Evolutionary conservation across 2,888 invertebrate species (phyloP).

Genomic region (Furcula furcula): DNA sequence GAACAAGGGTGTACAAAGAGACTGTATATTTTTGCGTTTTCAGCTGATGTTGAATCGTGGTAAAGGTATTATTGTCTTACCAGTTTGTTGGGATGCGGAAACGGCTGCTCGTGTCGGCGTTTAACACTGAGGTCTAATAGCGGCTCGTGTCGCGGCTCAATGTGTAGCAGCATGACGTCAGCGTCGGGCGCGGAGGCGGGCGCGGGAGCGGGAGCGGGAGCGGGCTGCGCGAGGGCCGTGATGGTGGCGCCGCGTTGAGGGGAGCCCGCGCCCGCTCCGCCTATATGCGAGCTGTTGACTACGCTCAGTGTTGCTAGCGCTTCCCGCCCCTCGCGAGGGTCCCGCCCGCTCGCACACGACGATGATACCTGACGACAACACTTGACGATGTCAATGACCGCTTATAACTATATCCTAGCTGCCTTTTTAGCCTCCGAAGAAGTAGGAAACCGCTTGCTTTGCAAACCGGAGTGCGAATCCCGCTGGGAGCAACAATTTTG

Average conservation of each 20-base stretch:
- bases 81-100: conserved; percentile 50
- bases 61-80: no score
- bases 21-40: no score
- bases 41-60: no score
- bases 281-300: conserved; percentile 76
- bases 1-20: no score
- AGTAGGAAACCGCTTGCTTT: no score
- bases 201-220: conserved; percentile 12
- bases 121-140: conserved; percentile 49
- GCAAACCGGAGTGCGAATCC: no score
- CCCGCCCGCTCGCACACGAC: conserved; percentile 43
- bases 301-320: conserved; percentile 86
- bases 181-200: conserved; percentile 65
- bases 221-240: conserved; percentile 82
- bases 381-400: no score
- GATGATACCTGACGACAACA: conserved; percentile 35
- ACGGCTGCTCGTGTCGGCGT: conserved; percentile 40
- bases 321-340: no score
- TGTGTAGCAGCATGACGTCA: conserved; percentile 83
- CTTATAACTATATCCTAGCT: no score
- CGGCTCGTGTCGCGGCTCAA: conserved; percentile 70
- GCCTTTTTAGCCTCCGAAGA: no score
- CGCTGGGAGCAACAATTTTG: no score
- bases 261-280: conserved; percentile 43
- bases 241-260: conserved; percentile 80